These are phyloP conservation scores for Epizoanthus scotinus DNA, from an alignment of 92 coral and sea anemone genomes.

Conservation along the genomic window DNA sequence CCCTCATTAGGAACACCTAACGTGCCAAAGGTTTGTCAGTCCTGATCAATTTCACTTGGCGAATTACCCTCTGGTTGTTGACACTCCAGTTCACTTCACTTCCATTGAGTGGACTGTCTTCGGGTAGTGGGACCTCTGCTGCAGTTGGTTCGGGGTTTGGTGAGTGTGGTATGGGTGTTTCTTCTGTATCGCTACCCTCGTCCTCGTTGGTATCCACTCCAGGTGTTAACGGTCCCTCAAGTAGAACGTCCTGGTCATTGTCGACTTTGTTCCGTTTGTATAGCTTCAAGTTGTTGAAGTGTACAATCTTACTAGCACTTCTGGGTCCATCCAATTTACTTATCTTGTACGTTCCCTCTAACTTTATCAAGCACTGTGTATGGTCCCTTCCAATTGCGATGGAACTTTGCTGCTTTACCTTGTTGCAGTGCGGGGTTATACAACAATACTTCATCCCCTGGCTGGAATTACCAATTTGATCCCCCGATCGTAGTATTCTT, in stretches of 20 bases:
- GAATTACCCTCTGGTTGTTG: too few species aligned
- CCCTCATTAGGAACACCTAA: conserved; percentile 7
- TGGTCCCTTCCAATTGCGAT: conserved; percentile 58
- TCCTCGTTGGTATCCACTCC: too few species aligned
- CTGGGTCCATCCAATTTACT: conserved; percentile 39
- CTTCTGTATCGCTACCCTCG: conserved; percentile 18
- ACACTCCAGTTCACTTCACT: too few species aligned
- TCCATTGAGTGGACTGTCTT: conserved; percentile 1
- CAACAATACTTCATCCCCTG: conserved; percentile 54
- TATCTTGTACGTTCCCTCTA: conserved; percentile 56
- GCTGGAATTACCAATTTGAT: conserved; percentile 30
- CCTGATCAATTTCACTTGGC: neutral
- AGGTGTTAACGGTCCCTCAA: too few species aligned
- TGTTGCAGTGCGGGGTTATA: conserved; percentile 43
- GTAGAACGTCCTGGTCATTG: too few species aligned
- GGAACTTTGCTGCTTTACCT: conserved; percentile 57
- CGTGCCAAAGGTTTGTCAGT: conserved; percentile 10
- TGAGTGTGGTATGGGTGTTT: too few species aligned
- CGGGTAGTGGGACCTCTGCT: neutral
- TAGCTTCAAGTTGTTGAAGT: conserved; percentile 52
- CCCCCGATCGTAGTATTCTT: conserved; percentile 41
- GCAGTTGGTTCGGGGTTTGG: too few species aligned
- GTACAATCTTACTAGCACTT: conserved; percentile 43
- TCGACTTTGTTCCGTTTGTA: too few species aligned
- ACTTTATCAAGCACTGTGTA: conserved; percentile 49